Evolutionary conservation across 2,888 invertebrate genomes (phyloP).

Genomic region (Lepidocyrtoides sp.): DNA sequence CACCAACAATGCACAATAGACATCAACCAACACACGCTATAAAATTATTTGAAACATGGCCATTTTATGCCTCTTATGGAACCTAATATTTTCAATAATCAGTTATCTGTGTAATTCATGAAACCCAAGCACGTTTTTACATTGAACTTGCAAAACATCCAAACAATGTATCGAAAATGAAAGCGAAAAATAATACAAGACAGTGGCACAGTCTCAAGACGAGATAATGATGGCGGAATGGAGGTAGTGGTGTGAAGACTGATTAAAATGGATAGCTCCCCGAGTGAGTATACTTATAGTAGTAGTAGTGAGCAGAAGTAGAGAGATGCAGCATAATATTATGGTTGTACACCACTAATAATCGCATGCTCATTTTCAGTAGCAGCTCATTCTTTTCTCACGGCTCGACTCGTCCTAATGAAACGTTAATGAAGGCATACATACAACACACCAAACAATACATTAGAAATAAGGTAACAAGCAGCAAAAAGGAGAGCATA

Average conservation of each 20-base stretch:
- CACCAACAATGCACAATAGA: too few species aligned
- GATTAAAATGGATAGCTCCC: constrained; percentile 46
- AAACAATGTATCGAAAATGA: neutral
- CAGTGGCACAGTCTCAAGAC: neutral
- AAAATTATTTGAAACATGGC: constrained; percentile 3
- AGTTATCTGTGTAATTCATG: neutral
- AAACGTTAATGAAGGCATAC: constrained; percentile 47
- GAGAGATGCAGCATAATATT: constrained; percentile 17
- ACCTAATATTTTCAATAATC: neutral
- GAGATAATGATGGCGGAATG: neutral
- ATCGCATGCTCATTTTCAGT: constrained; percentile 22
- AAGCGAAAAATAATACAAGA: neutral
- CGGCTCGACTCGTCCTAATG: constrained; percentile 33
- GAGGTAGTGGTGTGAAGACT: constrained; percentile 9
- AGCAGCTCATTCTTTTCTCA: constrained; percentile 34
- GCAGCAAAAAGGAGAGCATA: constrained; percentile 25
- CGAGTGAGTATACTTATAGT: constrained; percentile 6
- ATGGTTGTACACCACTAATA: constrained; percentile 8
- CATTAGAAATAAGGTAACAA: constrained; percentile 3
- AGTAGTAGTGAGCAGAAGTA: neutral
- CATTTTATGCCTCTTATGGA: neutral
- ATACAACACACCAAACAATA: neutral
- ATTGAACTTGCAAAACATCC: constrained; percentile 29
- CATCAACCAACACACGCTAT: neutral
- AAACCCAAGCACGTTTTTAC: constrained; percentile 38